phyloP scores from a whole-genome alignment of 2,888 invertebrate genomes.

The Pedicia rivosa region DNA sequence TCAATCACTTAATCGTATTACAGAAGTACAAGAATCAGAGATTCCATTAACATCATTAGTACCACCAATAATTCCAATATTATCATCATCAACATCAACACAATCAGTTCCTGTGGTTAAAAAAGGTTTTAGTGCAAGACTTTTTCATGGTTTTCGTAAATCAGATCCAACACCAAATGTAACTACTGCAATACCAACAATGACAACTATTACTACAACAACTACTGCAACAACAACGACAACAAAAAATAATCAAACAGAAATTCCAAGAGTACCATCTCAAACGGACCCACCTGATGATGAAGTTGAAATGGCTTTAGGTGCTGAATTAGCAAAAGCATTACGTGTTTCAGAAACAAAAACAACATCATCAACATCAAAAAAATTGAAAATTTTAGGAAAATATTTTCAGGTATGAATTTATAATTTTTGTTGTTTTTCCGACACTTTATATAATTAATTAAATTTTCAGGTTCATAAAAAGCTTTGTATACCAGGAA shows the following conservation, averaged over 20 bases:
- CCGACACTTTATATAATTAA: not conserved
- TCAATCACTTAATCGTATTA: slow-evolving; percentile 70
- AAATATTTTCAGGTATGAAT: slow-evolving; percentile 52
- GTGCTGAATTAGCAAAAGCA: slow-evolving; percentile 27
- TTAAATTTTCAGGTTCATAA: slow-evolving; percentile 38
- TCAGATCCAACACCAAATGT: slow-evolving; percentile 5
- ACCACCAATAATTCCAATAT: slow-evolving; percentile 20
- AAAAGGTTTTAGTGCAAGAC: slow-evolving; percentile 14
- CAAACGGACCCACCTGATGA: slow-evolving; percentile 18
- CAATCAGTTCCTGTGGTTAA: slow-evolving; percentile 7
- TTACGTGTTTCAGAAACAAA: slow-evolving; percentile 23
- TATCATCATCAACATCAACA: slow-evolving; percentile 2
- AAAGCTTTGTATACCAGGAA: slow-evolving; percentile 41
- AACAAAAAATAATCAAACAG: slow-evolving; percentile 1
- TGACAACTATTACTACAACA: too few relatives aligned
- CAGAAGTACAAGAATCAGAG: slow-evolving; percentile 66
- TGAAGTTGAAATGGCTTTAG: slow-evolving; percentile 27
- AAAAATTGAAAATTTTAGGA: slow-evolving; percentile 43
- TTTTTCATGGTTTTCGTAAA: slow-evolving; percentile 14
- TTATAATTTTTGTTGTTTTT: slow-evolving; percentile 20
- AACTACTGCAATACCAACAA: slow-evolving; percentile 11
- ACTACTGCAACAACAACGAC: too few relatives aligned
- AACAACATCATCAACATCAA: slow-evolving; percentile 29
- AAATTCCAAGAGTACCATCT: slow-evolving; percentile 5
- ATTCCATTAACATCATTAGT: slow-evolving; percentile 5